Percentiles rank a stretch among this genome's conserved stretches.
Conservation (phyloP, 2,113 vertebrate genomes). For the Gobio gobio region DNA sequence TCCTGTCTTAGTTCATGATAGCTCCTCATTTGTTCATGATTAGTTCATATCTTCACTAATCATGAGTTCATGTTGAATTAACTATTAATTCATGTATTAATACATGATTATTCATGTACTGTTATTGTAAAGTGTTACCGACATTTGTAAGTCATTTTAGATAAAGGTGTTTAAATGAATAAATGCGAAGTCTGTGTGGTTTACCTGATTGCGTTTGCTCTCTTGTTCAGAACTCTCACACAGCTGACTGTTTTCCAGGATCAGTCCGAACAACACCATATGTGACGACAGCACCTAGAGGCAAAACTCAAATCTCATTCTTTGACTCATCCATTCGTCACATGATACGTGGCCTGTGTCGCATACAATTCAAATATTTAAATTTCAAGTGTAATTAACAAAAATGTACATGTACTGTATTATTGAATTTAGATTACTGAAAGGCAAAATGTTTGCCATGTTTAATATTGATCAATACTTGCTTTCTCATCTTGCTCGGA, state of each 20-base stretch:
- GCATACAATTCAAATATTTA: background rate
- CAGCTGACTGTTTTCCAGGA: conserved; percentile 69
- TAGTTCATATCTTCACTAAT: too few relatives aligned
- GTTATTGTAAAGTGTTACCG: too few relatives aligned
- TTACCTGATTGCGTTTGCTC: conserved; percentile 66
- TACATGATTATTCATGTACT: too few relatives aligned
- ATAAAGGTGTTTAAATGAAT: background rate
- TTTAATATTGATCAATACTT: conserved; percentile 9
- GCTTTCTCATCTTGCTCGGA: conserved; percentile 68
- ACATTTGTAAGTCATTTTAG: background rate
- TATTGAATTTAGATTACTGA: background rate
- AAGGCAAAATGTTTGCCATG: background rate
- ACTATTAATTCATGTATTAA: too few relatives aligned
- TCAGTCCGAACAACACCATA: conserved; percentile 64
- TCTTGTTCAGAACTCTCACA: conserved; percentile 68
- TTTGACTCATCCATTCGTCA: background rate
- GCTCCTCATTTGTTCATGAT: too few relatives aligned
- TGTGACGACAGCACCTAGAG: conserved; percentile 64
- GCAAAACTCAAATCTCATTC: background rate
- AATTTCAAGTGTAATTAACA: too few relatives aligned
- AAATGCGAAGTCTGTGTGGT: background rate
- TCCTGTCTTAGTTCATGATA: too few relatives aligned
- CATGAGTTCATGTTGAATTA: too few relatives aligned
- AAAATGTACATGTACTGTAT: background rate
- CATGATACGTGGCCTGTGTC: background rate